A percentile compares a stretch with the other conserved stretches of the same genome.
phyloP scores from a whole-genome alignment of 2,888 invertebrate species.

The Luperina nickerlii region DNA sequence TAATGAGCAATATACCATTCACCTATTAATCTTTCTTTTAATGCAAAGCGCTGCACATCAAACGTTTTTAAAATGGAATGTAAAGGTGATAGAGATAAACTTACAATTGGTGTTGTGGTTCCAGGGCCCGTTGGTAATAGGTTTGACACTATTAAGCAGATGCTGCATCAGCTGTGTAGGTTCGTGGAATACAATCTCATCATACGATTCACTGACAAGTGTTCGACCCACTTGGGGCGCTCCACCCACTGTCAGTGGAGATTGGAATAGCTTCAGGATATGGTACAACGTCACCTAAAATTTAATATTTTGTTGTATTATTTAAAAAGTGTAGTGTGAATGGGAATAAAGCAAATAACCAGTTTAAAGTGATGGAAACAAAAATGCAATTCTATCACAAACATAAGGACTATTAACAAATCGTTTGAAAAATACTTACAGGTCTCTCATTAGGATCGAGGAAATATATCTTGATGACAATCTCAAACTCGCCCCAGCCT shows the following conservation, averaged over 20 bases:
- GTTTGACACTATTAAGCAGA: slow-evolving; percentile 94
- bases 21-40: background rate
- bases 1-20: background rate
- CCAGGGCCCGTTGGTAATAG: slow-evolving; percentile 93
- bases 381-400: background rate
- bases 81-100: slow-evolving; percentile 63
- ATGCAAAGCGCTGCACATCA: background rate
- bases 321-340: background rate
- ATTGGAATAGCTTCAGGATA: slow-evolving; percentile 98
- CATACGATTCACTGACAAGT: slow-evolving; percentile 97
- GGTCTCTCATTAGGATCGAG: slow-evolving; percentile 98
- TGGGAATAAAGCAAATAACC: too few species aligned
- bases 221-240: slow-evolving; percentile 88
- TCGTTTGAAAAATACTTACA: slow-evolving; percentile 89
- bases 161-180: slow-evolving; percentile 97
- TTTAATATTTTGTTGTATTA: background rate
- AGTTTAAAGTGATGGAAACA: background rate
- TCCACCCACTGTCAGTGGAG: slow-evolving; percentile 90
- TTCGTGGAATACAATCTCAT: slow-evolving; percentile 98
- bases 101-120: slow-evolving; percentile 97
- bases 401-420: background rate
- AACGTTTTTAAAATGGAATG: background rate
- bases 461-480: slow-evolving; percentile 99
- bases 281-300: slow-evolving; percentile 97
- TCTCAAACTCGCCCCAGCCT: slow-evolving; percentile 99